Evolutionary conservation across 2,888 invertebrate species (phyloP), one percentile per base, ranked within the genome.

Genomic region (Criorhina ranunculi): DNA sequence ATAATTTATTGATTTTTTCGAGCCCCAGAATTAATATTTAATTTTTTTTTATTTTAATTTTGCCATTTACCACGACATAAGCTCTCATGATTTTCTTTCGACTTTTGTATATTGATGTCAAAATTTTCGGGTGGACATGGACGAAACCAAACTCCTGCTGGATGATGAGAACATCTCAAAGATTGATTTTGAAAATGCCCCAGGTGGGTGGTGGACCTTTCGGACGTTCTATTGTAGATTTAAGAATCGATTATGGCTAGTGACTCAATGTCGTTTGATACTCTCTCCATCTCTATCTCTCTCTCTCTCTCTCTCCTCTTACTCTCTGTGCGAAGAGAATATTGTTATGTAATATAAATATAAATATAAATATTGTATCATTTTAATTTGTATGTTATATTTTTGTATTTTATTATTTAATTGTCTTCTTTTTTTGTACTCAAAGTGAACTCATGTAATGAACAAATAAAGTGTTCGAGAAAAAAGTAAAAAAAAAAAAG

Each of bases 161-260:
- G 29, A 46, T 42, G 12, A 31, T 11, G 17, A 9, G 29, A 37
- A 29, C 19, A 55, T 37, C 46, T 53, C 31, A n/a, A 66, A 76
- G n/a, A 76, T 75, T 66, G 31, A 42, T 51, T 29, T 72, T 35
- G 37, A 15, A 42, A 42, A 33, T 24, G 24, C 19, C 11, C 7
- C 11, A 1, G 5, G n/a, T 33, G 11, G 24, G 24, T 37, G 4
- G 12, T 24, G 29, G 53, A 15, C 29, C 40, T 5, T 73, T 75
- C 46, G 59, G 8, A 46, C 42, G 24, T 62, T 76, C 24, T 37
- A 9, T 5, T 29, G 2, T 80, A 85, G 75, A 53, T 80, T 80
- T 85, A 85, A 85, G 85, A 42, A 80, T 80, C 53, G 64, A 80
- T 80, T 85, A 85, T 85, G 85, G 85, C 85, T 85, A 85, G 85